Conservation (phyloP, 2,888 invertebrate genomes). For the Drosophila buzzatii region DNA sequence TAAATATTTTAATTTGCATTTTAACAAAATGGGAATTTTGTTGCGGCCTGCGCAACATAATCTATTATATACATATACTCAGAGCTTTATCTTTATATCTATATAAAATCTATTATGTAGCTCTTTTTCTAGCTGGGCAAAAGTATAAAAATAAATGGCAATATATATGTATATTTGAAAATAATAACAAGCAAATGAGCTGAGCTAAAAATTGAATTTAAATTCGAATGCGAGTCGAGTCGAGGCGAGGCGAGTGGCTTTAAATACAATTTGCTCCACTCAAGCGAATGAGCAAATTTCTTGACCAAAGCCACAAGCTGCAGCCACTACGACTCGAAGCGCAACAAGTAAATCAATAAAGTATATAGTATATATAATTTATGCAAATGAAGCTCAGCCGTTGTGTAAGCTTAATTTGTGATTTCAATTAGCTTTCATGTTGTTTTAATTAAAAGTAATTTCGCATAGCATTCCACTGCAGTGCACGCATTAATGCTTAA, state of each 20-base stretch:
- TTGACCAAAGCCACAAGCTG: not conserved
- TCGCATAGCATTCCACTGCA: conserved; percentile 1
- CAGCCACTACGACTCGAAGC: not conserved
- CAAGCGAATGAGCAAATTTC: conserved; percentile 1
- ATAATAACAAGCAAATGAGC: conserved; percentile 31
- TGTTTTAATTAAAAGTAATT: conserved; percentile 17
- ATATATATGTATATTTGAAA: conserved; percentile 16
- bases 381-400: conserved; percentile 1
- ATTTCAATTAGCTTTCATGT: conserved; percentile 11
- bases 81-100: conserved; percentile 9
- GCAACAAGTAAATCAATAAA: conserved; percentile 11
- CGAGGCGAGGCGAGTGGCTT: not conserved
- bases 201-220: conserved; percentile 27
- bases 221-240: conserved; percentile 21
- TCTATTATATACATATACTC: conserved; percentile 27
- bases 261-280: not conserved
- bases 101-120: conserved; percentile 16
- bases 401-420: conserved; percentile 1
- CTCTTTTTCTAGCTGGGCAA: not conserved
- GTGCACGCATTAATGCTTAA: conserved; percentile 2
- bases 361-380: conserved; percentile 2
- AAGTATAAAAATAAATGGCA: conserved; percentile 2
- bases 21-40: conserved; percentile 65
- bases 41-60: conserved; percentile 31
- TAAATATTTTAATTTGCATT: conserved; percentile 79